Conservation (phyloP, 1,140 invertebrate genomes). For the Drosophila bocqueti region DNA sequence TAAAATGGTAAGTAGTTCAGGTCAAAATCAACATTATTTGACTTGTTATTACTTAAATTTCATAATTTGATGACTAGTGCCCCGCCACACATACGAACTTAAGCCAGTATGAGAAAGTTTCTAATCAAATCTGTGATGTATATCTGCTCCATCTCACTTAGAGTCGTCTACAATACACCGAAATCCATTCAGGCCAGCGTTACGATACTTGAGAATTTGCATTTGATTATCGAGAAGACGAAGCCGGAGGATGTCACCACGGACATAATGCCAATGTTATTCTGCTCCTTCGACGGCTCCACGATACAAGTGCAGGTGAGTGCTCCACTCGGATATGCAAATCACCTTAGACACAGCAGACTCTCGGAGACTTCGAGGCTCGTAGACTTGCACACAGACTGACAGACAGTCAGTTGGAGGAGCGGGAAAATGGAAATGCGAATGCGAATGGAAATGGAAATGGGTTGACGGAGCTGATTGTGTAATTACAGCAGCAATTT, state of each 20-base stretch:
- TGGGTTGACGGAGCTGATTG: conserved; percentile 67
- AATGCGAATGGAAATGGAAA: conserved; percentile 34
- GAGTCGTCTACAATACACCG: conserved; percentile 91
- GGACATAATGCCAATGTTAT: conserved; percentile 95
- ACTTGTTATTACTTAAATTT: too few species aligned
- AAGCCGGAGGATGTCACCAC: conserved; percentile 91
- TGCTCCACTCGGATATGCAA: conserved; percentile 48
- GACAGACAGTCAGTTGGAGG: not conserved
- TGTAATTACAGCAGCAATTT: conserved; percentile 75
- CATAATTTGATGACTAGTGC: not conserved
- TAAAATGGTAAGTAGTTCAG: not conserved
- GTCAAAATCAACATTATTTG: not conserved
- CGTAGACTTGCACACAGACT: conserved; percentile 3
- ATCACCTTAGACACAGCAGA: conserved; percentile 17
- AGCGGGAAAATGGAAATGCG: conserved; percentile 5
- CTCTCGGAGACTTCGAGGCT: not conserved
- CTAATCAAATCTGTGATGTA: conserved; percentile 40
- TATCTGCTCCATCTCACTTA: conserved; percentile 59
- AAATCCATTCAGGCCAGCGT: conserved; percentile 96
- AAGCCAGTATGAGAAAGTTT: conserved; percentile 21
- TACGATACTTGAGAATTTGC: conserved; percentile 95
- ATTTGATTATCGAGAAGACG: conserved; percentile 95
- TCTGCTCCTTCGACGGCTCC: conserved; percentile 94
- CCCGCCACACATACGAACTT: not conserved
- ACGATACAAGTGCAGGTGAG: conserved; percentile 96